phyloP scores from a whole-genome alignment of 1,140 invertebrate species.

The Asobara japonica region DNA sequence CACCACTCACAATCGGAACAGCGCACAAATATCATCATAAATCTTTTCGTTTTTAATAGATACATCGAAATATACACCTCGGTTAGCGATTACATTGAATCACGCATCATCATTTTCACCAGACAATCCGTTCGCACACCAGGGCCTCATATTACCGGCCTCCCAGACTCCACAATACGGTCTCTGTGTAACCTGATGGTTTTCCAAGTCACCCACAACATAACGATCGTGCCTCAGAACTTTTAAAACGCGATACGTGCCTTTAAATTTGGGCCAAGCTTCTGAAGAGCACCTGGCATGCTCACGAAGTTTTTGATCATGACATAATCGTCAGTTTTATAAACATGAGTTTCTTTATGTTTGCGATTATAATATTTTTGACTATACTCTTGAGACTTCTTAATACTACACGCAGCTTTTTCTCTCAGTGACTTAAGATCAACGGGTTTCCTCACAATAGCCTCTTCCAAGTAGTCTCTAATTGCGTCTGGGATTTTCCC shows the following conservation, averaged over 20 bases:
- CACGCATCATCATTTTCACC: no score
- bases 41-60: no score
- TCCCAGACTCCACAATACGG: conserved; percentile 38
- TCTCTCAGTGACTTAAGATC: conserved; percentile 11
- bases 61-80: no score
- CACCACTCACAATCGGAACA: no score
- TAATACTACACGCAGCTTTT: conserved; percentile 27
- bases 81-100: no score
- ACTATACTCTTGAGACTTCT: not conserved
- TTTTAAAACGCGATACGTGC: conserved; percentile 39
- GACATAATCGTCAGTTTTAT: conserved; percentile 35
- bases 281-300: conserved; percentile 36
- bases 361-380: conserved; percentile 27
- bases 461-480: not conserved
- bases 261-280: conserved; percentile 39
- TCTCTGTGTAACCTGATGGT: conserved; percentile 39
- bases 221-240: conserved; percentile 40
- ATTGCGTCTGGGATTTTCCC: conserved; percentile 28
- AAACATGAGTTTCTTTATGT: not conserved
- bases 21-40: no score
- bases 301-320: conserved; percentile 35
- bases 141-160: not conserved
- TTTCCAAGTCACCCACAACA: conserved; percentile 35
- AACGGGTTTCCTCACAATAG: not conserved
- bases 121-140: not conserved